Base-by-base conservation (phyloP, 1,140 invertebrate genomes). In the Octopus sinensis region DNA sequence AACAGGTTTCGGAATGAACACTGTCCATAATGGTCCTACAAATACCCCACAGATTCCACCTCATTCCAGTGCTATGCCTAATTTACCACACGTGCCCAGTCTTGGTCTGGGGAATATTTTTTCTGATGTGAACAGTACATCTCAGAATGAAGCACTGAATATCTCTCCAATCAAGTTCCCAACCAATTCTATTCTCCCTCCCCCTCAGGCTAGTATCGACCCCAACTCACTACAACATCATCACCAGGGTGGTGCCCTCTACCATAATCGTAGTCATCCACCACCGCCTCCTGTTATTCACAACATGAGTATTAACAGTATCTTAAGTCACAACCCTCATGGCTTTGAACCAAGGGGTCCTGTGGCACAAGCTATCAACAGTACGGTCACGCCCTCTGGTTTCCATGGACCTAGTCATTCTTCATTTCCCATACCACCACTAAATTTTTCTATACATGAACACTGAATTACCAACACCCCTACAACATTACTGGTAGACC, bases 151-250 rank as follows among this genome's bases (percentile, higher is more conserved):
- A 53, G 86, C 86, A 52, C 80, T 90, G 68, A 88, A 89, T 76
- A 89, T 91, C 6, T 89, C 90, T 13, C 90, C 91, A 2, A 91
- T 91, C 23, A 91, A 91, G 82, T 91, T 91, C 83, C 88, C 89
- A 79, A 83, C 84, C n/a, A 90, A 90, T 82, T 80, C 86, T 23
- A 90, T 89, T 53, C 81, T 90, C 13, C 85, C 86, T 9, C 85
- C 86, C 10, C 84, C 83, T 23, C 88, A 89, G 79, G 79, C 83
- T 10, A 84, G 86, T 9, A 89, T 88, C 86, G 89, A 89, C 79
- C 88, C 84, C 43, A 89, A 89, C 80, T 82, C 88, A 4, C 83
- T 90, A 56, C 88, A 89, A 81, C 89, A 90, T 83, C 86, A 87
- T 52, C 88, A 90, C 81, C 90, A 90, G 76, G 82, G 84, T 53